Evolutionary conservation across 37 sponge, comb jelly and placozoan genomes (phyloP).

Genomic region (Theonella swinhoei): DNA sequence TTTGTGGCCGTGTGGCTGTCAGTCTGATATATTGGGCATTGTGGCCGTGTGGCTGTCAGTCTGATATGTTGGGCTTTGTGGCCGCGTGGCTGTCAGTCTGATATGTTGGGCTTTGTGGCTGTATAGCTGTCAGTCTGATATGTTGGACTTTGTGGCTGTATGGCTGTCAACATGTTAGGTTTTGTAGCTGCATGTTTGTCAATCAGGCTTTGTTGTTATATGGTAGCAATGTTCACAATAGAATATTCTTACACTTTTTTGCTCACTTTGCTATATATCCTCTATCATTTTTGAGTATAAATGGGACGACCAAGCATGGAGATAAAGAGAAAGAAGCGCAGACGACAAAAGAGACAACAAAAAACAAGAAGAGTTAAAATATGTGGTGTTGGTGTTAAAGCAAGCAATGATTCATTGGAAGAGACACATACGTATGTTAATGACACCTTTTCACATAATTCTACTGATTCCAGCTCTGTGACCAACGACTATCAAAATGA

Average conservation of each 20-base stretch:
- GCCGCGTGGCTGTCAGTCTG: not conserved
- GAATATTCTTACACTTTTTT: no score
- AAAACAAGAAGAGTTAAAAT: not conserved
- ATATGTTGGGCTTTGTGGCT: not conserved
- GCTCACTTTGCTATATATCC: not conserved
- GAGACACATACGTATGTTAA: no score
- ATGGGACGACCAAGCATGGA: not conserved
- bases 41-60: not conserved
- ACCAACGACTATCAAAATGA: no score
- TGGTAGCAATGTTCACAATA: not conserved
- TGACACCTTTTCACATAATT: no score
- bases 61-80: not conserved
- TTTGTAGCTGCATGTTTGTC: no score
- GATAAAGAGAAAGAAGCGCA: not conserved
- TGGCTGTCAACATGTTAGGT: not conserved
- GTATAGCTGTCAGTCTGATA: not conserved
- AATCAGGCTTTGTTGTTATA: not conserved
- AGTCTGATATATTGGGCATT: not conserved
- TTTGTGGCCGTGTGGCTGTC: not conserved
- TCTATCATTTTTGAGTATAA: not conserved
- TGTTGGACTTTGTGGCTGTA: not conserved
- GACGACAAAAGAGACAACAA: not conserved
- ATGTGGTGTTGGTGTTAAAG: not conserved
- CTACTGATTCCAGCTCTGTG: no score
- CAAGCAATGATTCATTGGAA: not conserved